phyloP scores from a whole-genome alignment of 2,888 invertebrate genomes.

The Dromius quadrimaculatus region DNA sequence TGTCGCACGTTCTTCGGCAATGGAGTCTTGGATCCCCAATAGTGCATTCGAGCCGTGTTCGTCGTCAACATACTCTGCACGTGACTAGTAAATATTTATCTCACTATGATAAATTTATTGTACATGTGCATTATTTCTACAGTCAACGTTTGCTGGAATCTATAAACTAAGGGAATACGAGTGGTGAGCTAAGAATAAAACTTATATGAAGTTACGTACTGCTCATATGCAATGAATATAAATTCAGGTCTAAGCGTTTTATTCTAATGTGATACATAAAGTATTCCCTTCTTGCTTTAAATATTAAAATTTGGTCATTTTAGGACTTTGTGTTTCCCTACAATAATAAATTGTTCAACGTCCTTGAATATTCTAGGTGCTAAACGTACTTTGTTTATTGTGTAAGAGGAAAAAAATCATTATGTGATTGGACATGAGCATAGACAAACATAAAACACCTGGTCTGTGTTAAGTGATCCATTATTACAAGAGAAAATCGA shows the following conservation, averaged over 20 bases:
- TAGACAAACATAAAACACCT: no score
- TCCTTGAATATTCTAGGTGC: no score
- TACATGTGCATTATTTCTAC: slow-evolving; percentile 42
- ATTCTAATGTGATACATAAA: neutral
- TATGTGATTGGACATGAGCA: no score
- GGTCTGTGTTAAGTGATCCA: no score
- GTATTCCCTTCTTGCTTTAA: no score
- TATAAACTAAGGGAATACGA: slow-evolving; percentile 13
- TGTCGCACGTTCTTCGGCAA: slow-evolving; percentile 4
- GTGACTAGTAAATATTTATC: slow-evolving; percentile 47
- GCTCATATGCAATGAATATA: neutral
- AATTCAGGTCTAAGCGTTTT: neutral
- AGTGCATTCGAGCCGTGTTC: slow-evolving; percentile 37
- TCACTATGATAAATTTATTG: slow-evolving; percentile 43
- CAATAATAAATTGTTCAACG: no score
- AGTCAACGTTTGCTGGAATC: slow-evolving; percentile 14
- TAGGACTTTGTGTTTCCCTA: no score
- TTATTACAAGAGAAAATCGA: no score
- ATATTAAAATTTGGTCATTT: no score
- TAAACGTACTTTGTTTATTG: no score
- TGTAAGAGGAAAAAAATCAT: no score
- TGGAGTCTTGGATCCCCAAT: neutral
- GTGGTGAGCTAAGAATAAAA: slow-evolving; percentile 26
- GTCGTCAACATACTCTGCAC: slow-evolving; percentile 23
- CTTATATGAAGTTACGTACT: neutral